These are phyloP conservation scores for Ryuthela nishihirai DNA, from an alignment of 2,888 invertebrate genomes.

Conservation along the genomic window DNA sequence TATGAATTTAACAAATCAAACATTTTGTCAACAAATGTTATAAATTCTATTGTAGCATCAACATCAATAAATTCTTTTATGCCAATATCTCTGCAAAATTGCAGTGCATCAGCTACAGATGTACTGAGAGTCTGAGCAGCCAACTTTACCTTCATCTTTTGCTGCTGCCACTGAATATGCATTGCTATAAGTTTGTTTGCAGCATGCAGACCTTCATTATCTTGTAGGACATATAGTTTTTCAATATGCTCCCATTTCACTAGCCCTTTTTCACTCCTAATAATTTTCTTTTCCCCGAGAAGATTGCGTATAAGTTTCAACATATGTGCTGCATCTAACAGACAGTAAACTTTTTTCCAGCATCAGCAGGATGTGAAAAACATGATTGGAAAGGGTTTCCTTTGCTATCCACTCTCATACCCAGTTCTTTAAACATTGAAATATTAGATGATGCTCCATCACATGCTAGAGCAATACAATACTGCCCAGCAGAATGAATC, in stretches of 20 bases:
- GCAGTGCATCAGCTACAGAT: conserved; percentile 32
- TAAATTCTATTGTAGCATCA: conserved; percentile 1
- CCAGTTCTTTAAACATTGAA: not conserved
- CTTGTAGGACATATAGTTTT: conserved; percentile 10
- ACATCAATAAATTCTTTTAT: conserved; percentile 6
- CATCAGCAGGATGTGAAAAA: conserved; percentile 2
- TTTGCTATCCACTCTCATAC: not conserved
- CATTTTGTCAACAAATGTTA: not conserved
- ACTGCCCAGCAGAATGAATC: not conserved
- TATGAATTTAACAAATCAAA: conserved; percentile 2
- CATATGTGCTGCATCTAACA: conserved; percentile 35
- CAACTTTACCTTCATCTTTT: conserved; percentile 40
- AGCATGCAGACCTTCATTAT: conserved; percentile 18
- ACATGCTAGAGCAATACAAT: conserved; percentile 5
- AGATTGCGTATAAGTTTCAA: conserved; percentile 29
- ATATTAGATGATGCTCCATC: conserved; percentile 7
- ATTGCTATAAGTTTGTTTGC: conserved; percentile 22
- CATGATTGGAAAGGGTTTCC: not conserved
- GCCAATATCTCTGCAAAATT: conserved; percentile 1
- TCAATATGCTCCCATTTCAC: conserved; percentile 17
- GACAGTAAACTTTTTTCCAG: conserved; percentile 4
- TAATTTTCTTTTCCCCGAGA: conserved; percentile 7
- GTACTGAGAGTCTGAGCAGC: conserved; percentile 37
- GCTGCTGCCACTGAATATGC: conserved; percentile 25
- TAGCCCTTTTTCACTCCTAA: not conserved